phyloP scores from a whole-genome alignment of 2,888 invertebrate species.

The Hetaerina titia region DNA sequence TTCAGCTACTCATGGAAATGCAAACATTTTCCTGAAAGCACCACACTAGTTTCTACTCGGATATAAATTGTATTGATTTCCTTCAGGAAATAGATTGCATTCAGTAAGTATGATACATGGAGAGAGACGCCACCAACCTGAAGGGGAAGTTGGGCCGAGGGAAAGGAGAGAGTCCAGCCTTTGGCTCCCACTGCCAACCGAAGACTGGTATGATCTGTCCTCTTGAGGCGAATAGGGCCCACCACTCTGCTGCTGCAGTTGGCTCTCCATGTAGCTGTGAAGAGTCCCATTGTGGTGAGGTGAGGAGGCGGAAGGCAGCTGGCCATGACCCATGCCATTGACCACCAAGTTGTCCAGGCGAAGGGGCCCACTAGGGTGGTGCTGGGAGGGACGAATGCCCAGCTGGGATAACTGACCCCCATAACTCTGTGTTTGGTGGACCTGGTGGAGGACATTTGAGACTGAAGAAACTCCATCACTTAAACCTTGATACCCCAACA shows the following conservation, averaged over 20 bases:
- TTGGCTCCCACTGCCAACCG: conserved; percentile 70
- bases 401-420: background rate
- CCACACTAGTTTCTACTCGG: too few species aligned
- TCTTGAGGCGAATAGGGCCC: conserved; percentile 9
- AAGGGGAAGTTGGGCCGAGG: conserved; percentile 13
- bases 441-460: background rate
- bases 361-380: conserved; percentile 43
- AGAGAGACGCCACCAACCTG: background rate
- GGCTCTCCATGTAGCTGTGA: conserved; percentile 28
- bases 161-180: conserved; percentile 72
- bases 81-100: too few species aligned
- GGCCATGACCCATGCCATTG: background rate
- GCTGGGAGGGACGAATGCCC: background rate
- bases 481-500: background rate
- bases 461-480: background rate
- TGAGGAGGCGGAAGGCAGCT: background rate
- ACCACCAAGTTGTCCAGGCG: conserved; percentile 45
- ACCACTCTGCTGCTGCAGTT: background rate
- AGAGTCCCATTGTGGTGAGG: conserved; percentile 23
- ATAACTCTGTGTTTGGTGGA: background rate
- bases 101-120: too few species aligned
- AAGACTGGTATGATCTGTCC: conserved; percentile 19
- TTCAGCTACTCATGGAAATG: too few species aligned
- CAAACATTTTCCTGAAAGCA: too few species aligned
- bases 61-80: too few species aligned